Conservation (phyloP, 2,113 vertebrate species). For the Phaethon lepturus region DNA sequence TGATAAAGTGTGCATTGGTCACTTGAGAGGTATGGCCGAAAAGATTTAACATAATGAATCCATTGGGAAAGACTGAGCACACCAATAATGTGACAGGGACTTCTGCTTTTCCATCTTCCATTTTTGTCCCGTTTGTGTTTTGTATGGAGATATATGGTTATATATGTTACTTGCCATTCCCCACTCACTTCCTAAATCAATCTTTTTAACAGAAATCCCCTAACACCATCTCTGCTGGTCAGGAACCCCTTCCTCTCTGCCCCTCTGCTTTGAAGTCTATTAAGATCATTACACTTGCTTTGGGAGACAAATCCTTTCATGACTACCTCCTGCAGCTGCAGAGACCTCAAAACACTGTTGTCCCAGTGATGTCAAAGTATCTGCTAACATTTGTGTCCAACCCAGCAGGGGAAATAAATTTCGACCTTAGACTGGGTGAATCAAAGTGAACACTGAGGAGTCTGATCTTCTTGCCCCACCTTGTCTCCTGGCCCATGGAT, state of each 20-base stretch:
- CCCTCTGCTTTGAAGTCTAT: background rate
- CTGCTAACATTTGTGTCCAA: background rate
- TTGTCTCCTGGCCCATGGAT: background rate
- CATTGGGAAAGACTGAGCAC: accelerated
- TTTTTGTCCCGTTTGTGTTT: background rate
- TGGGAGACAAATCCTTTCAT: background rate
- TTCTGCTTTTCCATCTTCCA: background rate
- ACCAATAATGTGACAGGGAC: background rate
- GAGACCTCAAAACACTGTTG: background rate
- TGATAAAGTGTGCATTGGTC: background rate
- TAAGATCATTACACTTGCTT: background rate
- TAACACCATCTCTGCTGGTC: background rate
- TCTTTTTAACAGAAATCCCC: background rate
- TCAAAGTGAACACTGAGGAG: background rate
- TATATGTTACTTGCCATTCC: background rate
- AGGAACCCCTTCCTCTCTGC: background rate
- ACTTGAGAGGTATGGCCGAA: background rate
- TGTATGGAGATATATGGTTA: background rate
- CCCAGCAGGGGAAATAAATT: background rate
- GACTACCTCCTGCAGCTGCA: background rate
- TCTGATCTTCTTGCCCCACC: background rate
- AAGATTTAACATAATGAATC: background rate
- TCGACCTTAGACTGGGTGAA: background rate
- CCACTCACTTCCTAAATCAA: background rate
- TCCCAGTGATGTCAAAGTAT: background rate